phyloP scores from a whole-genome alignment of 2,113 vertebrate genomes.

The Zapornia atra region DNA sequence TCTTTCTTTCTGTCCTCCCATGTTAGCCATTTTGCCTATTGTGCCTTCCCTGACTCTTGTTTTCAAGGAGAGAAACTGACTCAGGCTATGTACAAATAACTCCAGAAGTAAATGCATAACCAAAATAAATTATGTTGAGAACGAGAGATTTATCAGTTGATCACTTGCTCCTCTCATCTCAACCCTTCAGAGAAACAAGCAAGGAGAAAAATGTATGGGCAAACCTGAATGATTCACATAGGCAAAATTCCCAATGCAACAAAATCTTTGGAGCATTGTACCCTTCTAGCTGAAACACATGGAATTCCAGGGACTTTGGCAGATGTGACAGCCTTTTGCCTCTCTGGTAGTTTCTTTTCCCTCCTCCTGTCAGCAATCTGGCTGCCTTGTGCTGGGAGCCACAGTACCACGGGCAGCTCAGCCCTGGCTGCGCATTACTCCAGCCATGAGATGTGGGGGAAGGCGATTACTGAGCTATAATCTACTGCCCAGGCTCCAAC shows the following conservation, averaged over 20 bases:
- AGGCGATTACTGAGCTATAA: not conserved
- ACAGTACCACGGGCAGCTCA: not conserved
- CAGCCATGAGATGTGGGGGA: not conserved
- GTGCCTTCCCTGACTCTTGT: not conserved
- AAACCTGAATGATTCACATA: not conserved
- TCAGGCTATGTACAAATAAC: not conserved
- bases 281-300: not conserved
- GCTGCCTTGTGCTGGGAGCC: not conserved
- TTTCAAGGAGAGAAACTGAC: not conserved
- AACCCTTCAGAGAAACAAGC: not conserved
- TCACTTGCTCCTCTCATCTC: not conserved
- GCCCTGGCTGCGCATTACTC: not conserved
- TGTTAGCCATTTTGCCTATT: not conserved
- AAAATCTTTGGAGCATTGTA: not conserved
- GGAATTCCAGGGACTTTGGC: not conserved
- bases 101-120: not conserved
- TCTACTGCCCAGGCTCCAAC: not conserved
- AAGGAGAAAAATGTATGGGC: not conserved
- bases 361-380: not conserved
- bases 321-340: not conserved
- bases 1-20: not conserved
- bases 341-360: not conserved
- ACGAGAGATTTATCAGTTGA: not conserved
- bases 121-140: not conserved
- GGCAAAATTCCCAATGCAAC: not conserved